phyloP scores from a whole-genome alignment of 2,113 vertebrate species.

The Lynx canadensis region DNA sequence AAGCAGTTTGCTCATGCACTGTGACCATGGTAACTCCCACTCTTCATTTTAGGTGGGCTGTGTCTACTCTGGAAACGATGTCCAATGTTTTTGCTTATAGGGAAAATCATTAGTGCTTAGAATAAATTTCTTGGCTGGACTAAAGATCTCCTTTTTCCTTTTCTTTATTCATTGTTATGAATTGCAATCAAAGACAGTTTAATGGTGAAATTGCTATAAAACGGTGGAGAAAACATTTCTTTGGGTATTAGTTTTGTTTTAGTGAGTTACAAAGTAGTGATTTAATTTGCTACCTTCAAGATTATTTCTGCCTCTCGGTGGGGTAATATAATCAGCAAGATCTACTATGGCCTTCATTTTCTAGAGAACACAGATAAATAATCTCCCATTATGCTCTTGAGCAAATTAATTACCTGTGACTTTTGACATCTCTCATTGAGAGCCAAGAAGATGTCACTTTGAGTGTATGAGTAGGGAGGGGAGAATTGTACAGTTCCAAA shows the following conservation, averaged over 20 bases:
- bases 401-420: constrained; percentile 63
- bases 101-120: constrained; percentile 34
- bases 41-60: neutral
- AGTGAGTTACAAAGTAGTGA: constrained; percentile 78
- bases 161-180: constrained; percentile 79
- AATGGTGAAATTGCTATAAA: constrained; percentile 75
- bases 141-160: constrained; percentile 25
- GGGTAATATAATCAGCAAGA: constrained; percentile 78
- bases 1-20: neutral
- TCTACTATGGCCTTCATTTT: constrained; percentile 64
- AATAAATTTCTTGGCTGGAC: constrained; percentile 41
- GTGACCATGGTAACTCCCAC: neutral
- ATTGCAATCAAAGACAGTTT: constrained; percentile 77
- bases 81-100: constrained; percentile 41
- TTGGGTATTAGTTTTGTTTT: constrained; percentile 80
- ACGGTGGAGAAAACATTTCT: constrained; percentile 62
- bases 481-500: neutral
- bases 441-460: constrained; percentile 23
- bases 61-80: constrained; percentile 8
- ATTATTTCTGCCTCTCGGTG: constrained; percentile 83
- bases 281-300: constrained; percentile 76
- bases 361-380: constrained; percentile 68
- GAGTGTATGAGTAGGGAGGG: too few species aligned
- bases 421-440: constrained; percentile 47
- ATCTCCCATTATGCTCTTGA: constrained; percentile 45